Percentiles rank a stretch among this genome's conserved stretches.
Conservation (phyloP, 1,140 invertebrate species). For the Danaus melanippus region DNA sequence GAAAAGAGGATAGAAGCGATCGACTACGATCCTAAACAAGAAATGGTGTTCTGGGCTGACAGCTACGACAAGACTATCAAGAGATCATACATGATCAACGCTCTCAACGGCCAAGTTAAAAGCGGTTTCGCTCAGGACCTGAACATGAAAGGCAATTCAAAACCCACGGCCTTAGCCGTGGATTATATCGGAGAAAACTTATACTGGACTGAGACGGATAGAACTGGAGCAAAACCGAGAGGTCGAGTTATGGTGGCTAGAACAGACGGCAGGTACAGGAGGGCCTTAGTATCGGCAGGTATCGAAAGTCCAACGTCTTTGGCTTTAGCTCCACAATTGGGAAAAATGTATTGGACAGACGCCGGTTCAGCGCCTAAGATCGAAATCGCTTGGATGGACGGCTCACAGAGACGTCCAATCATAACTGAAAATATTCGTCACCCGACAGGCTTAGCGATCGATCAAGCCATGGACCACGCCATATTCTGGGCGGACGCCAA, state of each 20-base stretch:
- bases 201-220: conserved; percentile 94
- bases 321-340: conserved; percentile 88
- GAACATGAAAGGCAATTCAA: conserved; percentile 84
- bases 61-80: conserved; percentile 91
- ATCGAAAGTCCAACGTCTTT: conserved; percentile 89
- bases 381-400: conserved; percentile 96
- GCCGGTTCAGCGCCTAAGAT: conserved; percentile 88
- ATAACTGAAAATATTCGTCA: conserved; percentile 85
- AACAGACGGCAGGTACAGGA: conserved; percentile 90
- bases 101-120: conserved; percentile 81
- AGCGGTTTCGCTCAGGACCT: conserved; percentile 91
- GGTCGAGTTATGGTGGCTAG: conserved; percentile 90
- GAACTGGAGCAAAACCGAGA: conserved; percentile 78
- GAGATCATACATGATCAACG: conserved; percentile 90
- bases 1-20: conserved; percentile 91
- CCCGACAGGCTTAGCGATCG: conserved; percentile 91
- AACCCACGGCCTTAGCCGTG: conserved; percentile 87
- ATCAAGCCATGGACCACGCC: conserved; percentile 89
- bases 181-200: conserved; percentile 95
- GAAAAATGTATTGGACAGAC: conserved; percentile 92
- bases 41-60: conserved; percentile 95
- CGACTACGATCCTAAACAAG: conserved; percentile 86
- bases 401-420: conserved; percentile 85
- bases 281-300: conserved; percentile 80
- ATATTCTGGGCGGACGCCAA: conserved; percentile 98